Percentiles rank a stretch among this genome's conserved stretches.
Evolutionary conservation across 2,888 invertebrate species (phyloP).

Genomic region (Odontocerum albicorne): DNA sequence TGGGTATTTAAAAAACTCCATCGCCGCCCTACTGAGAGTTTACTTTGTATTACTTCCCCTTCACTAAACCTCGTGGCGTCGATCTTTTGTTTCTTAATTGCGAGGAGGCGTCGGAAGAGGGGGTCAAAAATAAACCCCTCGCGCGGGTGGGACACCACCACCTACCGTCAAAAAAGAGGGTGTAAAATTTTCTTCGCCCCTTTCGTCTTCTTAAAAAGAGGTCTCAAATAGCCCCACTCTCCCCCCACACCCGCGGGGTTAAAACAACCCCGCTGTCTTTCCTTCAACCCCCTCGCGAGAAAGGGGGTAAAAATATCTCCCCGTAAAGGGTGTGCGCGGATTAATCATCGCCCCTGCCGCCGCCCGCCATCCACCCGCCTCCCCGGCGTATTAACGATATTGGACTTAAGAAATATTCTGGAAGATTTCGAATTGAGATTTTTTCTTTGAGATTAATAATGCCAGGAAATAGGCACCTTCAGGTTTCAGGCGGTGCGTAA

Average conservation of each 20-base stretch:
- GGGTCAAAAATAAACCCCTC: slow-evolving; percentile 31
- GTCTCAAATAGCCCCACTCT: slow-evolving; percentile 31
- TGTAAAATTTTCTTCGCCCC: slow-evolving; percentile 30
- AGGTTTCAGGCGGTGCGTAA: slow-evolving; percentile 35
- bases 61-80: slow-evolving; percentile 38
- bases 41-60: slow-evolving; percentile 37
- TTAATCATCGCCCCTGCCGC: slow-evolving; percentile 35
- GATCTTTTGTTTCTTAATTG: slow-evolving; percentile 38
- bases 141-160: slow-evolving; percentile 19
- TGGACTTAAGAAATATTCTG: slow-evolving; percentile 37
- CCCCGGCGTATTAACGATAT: slow-evolving; percentile 36
- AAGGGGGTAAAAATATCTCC: slow-evolving; percentile 37
- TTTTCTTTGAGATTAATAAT: slow-evolving; percentile 36
- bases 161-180: slow-evolving; percentile 32
- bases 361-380: slow-evolving; percentile 16
- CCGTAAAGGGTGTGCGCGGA: slow-evolving; percentile 37
- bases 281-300: slow-evolving; percentile 32
- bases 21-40: slow-evolving; percentile 36
- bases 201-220: slow-evolving; percentile 35
- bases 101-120: slow-evolving; percentile 34
- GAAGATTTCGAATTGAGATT: slow-evolving; percentile 37
- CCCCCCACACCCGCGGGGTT: slow-evolving; percentile 24
- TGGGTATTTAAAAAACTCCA: slow-evolving; percentile 37
- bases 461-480: slow-evolving; percentile 36
- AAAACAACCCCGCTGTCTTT: slow-evolving; percentile 31